Percentiles rank a stretch among this genome's conserved stretches.
These are phyloP conservation scores for Lepidonotus clava DNA, from an alignment of 2,888 invertebrate genomes.

Conservation along the genomic window DNA sequence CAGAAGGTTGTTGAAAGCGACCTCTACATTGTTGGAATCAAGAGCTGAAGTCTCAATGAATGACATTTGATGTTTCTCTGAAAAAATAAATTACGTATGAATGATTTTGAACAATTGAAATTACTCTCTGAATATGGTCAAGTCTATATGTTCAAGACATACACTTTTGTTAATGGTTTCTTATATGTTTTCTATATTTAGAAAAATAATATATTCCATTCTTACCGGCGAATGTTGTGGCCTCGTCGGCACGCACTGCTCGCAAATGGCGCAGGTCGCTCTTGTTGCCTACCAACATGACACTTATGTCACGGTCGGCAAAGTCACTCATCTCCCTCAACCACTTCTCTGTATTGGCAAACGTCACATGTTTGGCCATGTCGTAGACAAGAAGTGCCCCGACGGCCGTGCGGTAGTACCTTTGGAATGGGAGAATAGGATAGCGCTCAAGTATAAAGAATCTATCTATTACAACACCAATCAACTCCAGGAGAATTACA, in stretches of 20 bases:
- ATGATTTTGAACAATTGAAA: background rate
- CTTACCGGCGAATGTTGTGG: conserved; percentile 92
- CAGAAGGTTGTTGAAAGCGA: conserved; percentile 99
- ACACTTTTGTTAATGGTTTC: too few relatives aligned
- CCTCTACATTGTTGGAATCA: conserved; percentile 99
- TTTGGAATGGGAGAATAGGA: too few relatives aligned
- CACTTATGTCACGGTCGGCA: conserved; percentile 99
- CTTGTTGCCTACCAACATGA: conserved; percentile 92
- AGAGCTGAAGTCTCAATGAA: conserved; percentile 99
- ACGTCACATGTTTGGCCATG: conserved; percentile 99
- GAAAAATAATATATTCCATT: background rate
- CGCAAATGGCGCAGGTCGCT: conserved; percentile 87
- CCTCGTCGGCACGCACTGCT: conserved; percentile 99
- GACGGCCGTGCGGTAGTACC: conserved; percentile 98
- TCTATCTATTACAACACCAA: too few relatives aligned
- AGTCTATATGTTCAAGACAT: too few relatives aligned
- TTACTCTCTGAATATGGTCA: background rate
- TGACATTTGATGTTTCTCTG: conserved; percentile 94
- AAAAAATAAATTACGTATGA: background rate
- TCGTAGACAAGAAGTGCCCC: conserved; percentile 99
- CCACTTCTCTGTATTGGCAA: conserved; percentile 99
- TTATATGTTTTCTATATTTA: background rate
- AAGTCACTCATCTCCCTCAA: conserved; percentile 97
- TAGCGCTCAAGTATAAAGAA: too few relatives aligned
- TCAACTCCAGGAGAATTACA: too few relatives aligned